Evolutionary conservation across 2,797 vertebrate species (phyloP).

Genomic region (Microchirus variegatus): DNA sequence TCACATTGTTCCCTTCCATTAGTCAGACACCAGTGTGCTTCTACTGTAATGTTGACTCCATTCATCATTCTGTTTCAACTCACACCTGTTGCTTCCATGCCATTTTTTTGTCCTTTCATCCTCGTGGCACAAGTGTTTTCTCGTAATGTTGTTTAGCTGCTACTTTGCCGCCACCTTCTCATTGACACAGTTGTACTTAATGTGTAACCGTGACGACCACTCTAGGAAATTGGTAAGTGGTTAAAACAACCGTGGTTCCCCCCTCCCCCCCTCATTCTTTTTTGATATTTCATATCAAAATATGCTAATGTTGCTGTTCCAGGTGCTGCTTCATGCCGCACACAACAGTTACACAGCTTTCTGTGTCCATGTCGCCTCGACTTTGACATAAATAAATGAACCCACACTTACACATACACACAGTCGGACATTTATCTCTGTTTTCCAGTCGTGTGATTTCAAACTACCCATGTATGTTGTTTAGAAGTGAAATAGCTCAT

Average conservation of each 20-base stretch:
- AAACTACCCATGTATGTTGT: slow-evolving; percentile 3
- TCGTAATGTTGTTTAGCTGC: slow-evolving; percentile 34
- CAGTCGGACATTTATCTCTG: slow-evolving; percentile 21
- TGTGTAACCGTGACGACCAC: slow-evolving; percentile 34
- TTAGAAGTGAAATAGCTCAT: slow-evolving; percentile 6
- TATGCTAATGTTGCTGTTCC: slow-evolving; percentile 33
- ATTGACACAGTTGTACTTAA: slow-evolving; percentile 24
- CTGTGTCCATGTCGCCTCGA: slow-evolving; percentile 24
- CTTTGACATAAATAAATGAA: slow-evolving; percentile 18
- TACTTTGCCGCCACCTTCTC: slow-evolving; percentile 31
- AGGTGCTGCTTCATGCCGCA: slow-evolving; percentile 43
- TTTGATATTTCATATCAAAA: slow-evolving; percentile 67
- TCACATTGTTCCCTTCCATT: slow-evolving; percentile 54
- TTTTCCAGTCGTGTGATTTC: slow-evolving; percentile 25
- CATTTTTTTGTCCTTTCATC: slow-evolving; percentile 23
- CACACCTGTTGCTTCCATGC: slow-evolving; percentile 36
- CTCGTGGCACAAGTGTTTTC: slow-evolving; percentile 32
- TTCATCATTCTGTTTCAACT: slow-evolving; percentile 46
- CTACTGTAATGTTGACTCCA: slow-evolving; percentile 70
- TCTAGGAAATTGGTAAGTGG: slow-evolving; percentile 65
- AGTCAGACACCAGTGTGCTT: slow-evolving; percentile 66
- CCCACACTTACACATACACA: slow-evolving; percentile 4
- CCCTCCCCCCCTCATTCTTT: slow-evolving; percentile 17
- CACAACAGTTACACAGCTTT: slow-evolving; percentile 27
- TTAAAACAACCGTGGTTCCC: slow-evolving; percentile 12